A percentile compares a stretch with the other conserved stretches of the same genome.
These are phyloP conservation scores for Drosophila ironensis DNA, from an alignment of 1,140 invertebrate species.

Conservation along the genomic window DNA sequence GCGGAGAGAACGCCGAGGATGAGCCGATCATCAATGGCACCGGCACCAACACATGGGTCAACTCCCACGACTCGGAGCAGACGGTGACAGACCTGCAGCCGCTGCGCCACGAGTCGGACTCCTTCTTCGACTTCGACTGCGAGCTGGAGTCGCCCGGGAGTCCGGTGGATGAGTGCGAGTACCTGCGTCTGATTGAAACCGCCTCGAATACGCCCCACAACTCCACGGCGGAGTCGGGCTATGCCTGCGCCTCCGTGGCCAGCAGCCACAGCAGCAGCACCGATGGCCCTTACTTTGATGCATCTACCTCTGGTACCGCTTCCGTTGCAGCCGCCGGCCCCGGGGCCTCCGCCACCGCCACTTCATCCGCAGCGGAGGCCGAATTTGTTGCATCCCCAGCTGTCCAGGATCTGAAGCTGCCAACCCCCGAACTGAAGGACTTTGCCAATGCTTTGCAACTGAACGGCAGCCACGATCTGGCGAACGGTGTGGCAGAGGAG, in stretches of 20 bases:
- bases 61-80: constrained; percentile 63
- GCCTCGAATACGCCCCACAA: constrained; percentile 82
- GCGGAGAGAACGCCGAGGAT: constrained; percentile 58
- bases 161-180: constrained; percentile 85
- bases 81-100: constrained; percentile 81
- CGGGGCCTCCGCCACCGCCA: constrained; percentile 1
- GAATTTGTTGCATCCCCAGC: no score
- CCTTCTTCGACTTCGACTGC: constrained; percentile 85
- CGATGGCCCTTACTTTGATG: constrained; percentile 84
- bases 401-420: constrained; percentile 17
- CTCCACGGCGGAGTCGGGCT: constrained; percentile 83
- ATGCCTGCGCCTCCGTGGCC: constrained; percentile 82
- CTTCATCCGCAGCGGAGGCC: constrained; percentile 36
- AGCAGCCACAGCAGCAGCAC: constrained; percentile 77
- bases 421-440: constrained; percentile 31
- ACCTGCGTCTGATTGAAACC: constrained; percentile 82
- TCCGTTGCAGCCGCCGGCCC: neutral
- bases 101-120: constrained; percentile 83
- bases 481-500: constrained; percentile 37
- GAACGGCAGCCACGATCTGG: constrained; percentile 45
- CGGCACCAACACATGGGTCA: constrained; percentile 72
- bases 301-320: constrained; percentile 43
- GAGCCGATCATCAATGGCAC: constrained; percentile 77
- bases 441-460: constrained; percentile 33
- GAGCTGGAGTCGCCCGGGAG: constrained; percentile 86